Evolutionary conservation across 2,113 vertebrate genomes (phyloP).

Genomic region (Gallinago undulata): DNA sequence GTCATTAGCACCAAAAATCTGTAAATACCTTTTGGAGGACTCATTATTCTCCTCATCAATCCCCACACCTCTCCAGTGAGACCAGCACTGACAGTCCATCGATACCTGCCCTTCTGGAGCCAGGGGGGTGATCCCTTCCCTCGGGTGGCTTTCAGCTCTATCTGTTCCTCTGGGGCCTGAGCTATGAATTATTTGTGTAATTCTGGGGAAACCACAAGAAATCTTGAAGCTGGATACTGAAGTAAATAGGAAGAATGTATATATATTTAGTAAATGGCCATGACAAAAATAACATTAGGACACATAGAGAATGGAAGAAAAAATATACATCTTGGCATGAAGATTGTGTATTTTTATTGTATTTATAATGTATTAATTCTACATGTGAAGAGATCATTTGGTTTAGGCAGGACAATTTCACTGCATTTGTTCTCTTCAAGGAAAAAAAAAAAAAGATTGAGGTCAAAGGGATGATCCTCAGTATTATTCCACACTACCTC

Average conservation of each 20-base stretch:
- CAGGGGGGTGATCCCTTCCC: neutral
- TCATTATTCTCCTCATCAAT: neutral
- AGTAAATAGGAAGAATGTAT: neutral
- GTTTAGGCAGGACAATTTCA: neutral
- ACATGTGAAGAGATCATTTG: neutral
- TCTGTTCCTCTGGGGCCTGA: neutral
- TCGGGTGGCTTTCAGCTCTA: neutral
- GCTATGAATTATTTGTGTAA: conserved; percentile 16
- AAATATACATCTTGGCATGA: neutral
- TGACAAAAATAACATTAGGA: neutral
- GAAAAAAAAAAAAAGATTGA: neutral
- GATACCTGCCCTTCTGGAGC: neutral
- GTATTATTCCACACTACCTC: neutral
- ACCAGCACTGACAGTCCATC: neutral
- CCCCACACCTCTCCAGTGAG: neutral
- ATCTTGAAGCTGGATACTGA: neutral
- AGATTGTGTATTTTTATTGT: neutral
- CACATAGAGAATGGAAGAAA: neutral
- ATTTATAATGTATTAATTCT: neutral
- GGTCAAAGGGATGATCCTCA: neutral
- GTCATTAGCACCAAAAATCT: neutral
- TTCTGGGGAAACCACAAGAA: neutral
- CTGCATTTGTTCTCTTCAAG: neutral
- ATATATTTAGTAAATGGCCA: neutral
- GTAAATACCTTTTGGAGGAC: neutral